phyloP scores from a whole-genome alignment of 2,888 invertebrate genomes.

The Chymomyza procnemis region DNA sequence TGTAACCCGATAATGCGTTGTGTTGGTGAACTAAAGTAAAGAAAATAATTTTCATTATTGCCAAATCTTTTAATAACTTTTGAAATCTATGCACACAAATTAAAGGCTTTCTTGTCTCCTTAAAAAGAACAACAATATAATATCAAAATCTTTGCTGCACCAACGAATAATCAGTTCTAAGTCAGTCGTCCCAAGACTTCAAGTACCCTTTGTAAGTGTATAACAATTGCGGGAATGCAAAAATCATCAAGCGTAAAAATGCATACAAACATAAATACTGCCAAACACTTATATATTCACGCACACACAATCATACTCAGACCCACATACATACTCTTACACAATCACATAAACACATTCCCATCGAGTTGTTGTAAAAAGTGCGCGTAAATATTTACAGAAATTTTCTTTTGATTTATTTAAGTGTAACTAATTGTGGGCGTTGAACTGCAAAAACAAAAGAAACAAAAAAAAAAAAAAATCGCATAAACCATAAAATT shows the following conservation, averaged over 20 bases:
- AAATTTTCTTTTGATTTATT: slow-evolving; percentile 68
- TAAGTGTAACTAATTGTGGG: slow-evolving; percentile 72
- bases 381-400: slow-evolving; percentile 56
- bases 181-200: neutral
- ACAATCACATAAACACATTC: neutral
- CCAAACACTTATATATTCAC: neutral
- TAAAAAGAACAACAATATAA: too few relatives aligned
- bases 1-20: too few relatives aligned
- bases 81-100: too few relatives aligned
- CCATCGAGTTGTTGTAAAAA: neutral
- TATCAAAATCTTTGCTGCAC: too few relatives aligned
- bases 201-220: neutral
- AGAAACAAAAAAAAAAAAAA: slow-evolving; percentile 13
- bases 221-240: slow-evolving; percentile 51
- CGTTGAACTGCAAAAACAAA: slow-evolving; percentile 63
- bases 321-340: too few relatives aligned
- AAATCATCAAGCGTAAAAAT: slow-evolving; percentile 29
- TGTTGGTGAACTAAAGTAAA: too few relatives aligned
- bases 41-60: too few relatives aligned
- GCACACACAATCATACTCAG: neutral
- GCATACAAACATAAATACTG: slow-evolving; percentile 1
- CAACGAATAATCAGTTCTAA: neutral
- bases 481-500: slow-evolving; percentile 1
- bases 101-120: too few relatives aligned
- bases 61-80: too few relatives aligned